Evolutionary conservation across 2,888 invertebrate genomes (phyloP).

Genomic region (Platycheirus albimanus): DNA sequence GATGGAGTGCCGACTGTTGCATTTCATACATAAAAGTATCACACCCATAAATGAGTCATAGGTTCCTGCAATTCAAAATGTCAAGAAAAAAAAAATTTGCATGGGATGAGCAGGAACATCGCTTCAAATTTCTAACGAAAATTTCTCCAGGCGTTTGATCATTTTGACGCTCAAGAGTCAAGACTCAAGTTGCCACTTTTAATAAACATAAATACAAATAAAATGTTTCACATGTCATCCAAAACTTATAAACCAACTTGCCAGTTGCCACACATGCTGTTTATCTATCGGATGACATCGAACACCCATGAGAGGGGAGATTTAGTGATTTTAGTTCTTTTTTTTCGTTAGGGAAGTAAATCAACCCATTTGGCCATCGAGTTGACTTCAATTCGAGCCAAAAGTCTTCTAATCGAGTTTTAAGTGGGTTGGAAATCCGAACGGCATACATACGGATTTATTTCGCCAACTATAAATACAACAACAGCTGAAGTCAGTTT

Average conservation of each 20-base stretch:
- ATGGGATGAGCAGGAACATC: no score
- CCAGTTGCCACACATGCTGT: constrained; percentile 46
- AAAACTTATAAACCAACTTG: constrained; percentile 32
- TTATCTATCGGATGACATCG: constrained; percentile 25
- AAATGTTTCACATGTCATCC: constrained; percentile 11
- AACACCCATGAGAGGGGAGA: constrained; percentile 31
- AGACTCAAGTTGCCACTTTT: constrained; percentile 22
- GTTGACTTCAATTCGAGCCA: constrained; percentile 56
- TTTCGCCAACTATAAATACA: constrained; percentile 23
- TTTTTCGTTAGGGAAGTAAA: constrained; percentile 60
- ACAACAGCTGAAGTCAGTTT: constrained; percentile 16
- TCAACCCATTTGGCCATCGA: constrained; percentile 60
- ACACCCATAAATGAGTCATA: no score
- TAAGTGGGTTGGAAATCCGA: constrained; percentile 67
- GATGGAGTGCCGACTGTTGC: no score
- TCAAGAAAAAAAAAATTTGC: no score
- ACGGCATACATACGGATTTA: constrained; percentile 53
- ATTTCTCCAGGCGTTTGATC: no score
- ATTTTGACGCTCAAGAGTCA: not conserved
- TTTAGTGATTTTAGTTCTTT: not conserved
- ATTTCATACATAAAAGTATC: no score
- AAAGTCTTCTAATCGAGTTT: constrained; percentile 63
- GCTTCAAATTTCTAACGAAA: no score
- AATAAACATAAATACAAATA: constrained; percentile 37
- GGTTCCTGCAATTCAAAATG: no score